Evolutionary conservation across 1,140 invertebrate genomes (phyloP).

Genomic region (Cydia strobilella): DNA sequence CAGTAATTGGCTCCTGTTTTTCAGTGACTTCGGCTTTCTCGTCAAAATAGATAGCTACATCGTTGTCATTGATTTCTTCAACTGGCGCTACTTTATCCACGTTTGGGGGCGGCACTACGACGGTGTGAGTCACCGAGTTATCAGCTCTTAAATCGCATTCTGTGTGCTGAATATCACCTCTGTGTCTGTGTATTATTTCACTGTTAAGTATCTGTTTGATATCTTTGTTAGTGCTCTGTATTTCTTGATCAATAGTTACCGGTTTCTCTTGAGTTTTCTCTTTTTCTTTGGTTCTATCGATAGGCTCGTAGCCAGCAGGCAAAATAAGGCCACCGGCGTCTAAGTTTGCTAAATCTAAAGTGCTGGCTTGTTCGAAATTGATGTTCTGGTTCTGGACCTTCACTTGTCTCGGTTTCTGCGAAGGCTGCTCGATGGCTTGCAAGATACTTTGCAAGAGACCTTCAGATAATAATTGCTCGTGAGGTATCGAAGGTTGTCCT

Average conservation of each 20-base stretch:
- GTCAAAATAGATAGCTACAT: slow-evolving; percentile 81
- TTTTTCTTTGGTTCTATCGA: slow-evolving; percentile 60
- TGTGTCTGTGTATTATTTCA: slow-evolving; percentile 55
- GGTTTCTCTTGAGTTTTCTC: slow-evolving; percentile 29
- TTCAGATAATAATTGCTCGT: slow-evolving; percentile 88
- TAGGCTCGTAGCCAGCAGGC: slow-evolving; percentile 68
- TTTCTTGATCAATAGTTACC: slow-evolving; percentile 47
- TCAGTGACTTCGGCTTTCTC: slow-evolving; percentile 45
- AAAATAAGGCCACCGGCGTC: slow-evolving; percentile 56
- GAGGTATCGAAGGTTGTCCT: slow-evolving; percentile 75
- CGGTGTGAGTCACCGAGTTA: slow-evolving; percentile 61
- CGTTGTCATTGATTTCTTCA: slow-evolving; percentile 76
- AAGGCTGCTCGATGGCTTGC: slow-evolving; percentile 70
- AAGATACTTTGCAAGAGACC: slow-evolving; percentile 89
- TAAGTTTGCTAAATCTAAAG: slow-evolving; percentile 38
- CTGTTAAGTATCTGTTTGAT: slow-evolving; percentile 52
- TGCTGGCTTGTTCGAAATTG: slow-evolving; percentile 35
- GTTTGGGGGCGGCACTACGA: slow-evolving; percentile 64
- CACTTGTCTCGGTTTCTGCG: slow-evolving; percentile 44
- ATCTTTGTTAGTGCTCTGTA: slow-evolving; percentile 51
- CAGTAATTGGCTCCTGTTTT: slow-evolving; percentile 65
- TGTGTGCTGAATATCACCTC: slow-evolving; percentile 53
- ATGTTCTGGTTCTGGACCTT: slow-evolving; percentile 40
- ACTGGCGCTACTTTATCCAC: slow-evolving; percentile 49
- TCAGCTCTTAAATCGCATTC: slow-evolving; percentile 68